phyloP scores from a whole-genome alignment of 2,113 vertebrate genomes.

The Nerophis ophidion region DNA sequence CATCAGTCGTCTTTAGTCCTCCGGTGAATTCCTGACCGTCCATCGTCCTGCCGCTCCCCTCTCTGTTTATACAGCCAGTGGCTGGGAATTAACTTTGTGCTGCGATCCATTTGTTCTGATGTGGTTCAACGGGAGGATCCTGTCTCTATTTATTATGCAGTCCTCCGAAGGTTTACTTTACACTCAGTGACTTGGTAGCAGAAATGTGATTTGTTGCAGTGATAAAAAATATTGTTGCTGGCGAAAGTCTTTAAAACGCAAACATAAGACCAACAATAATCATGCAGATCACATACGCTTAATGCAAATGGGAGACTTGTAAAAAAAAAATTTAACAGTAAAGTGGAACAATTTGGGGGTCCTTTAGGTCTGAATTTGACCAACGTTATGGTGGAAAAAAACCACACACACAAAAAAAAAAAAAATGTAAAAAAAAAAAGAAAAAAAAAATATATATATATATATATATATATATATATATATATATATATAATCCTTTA shows the following conservation, averaged over 20 bases:
- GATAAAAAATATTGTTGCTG: constrained; percentile 6
- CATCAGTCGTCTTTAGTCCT: constrained; percentile 28
- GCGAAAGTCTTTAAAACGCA: neutral
- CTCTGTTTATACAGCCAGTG: constrained; percentile 49
- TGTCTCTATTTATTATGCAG: constrained; percentile 55
- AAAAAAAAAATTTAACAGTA: no score
- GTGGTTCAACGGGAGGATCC: constrained; percentile 51
- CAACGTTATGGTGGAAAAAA: no score
- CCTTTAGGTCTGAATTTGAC: no score
- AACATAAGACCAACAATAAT: neutral
- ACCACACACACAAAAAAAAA: no score
- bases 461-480: no score
- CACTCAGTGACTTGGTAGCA: constrained; percentile 10
- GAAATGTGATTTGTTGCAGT: neutral
- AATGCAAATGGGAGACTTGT: no score
- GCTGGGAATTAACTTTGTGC: constrained; percentile 54
- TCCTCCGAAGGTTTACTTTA: constrained; percentile 33
- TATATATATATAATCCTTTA: no score
- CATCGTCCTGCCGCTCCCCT: constrained; percentile 18
- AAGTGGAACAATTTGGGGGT: no score
- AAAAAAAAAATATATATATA: no score
- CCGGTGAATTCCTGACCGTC: constrained; percentile 40
- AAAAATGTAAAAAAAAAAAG: no score
- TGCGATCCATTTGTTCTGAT: constrained; percentile 48
- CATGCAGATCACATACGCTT: no score